phyloP scores from a whole-genome alignment of 2,113 vertebrate species.

The Gobius niger region DNA sequence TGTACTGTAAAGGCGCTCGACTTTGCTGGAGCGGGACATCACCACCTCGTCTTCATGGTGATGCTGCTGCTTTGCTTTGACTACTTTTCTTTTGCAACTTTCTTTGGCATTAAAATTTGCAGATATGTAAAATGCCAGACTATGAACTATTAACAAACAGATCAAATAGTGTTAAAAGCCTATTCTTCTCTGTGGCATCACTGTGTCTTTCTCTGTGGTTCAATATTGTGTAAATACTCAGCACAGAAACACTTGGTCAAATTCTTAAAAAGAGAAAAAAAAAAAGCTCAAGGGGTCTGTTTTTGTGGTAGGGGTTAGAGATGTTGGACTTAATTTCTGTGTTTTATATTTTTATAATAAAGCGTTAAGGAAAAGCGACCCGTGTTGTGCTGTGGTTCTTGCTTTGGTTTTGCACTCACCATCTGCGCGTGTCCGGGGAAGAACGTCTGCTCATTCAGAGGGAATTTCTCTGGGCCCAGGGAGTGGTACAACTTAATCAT shows the following conservation, averaged over 20 bases:
- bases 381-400: background rate
- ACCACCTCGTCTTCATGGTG: too few species aligned
- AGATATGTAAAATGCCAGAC: too few species aligned
- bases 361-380: conserved; percentile 74
- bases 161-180: background rate
- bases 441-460: conserved; percentile 93
- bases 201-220: conserved; percentile 65
- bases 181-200: conserved; percentile 41
- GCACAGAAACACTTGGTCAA: conserved; percentile 62
- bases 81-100: too few species aligned
- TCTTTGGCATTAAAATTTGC: too few species aligned
- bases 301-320: conserved; percentile 66
- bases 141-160: too few species aligned
- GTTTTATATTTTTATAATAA: conserved; percentile 89
- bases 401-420: conserved; percentile 80
- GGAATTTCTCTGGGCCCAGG: conserved; percentile 92
- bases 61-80: too few species aligned
- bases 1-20: too few species aligned
- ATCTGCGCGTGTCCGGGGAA: conserved; percentile 94
- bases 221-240: conserved; percentile 71
- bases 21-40: too few species aligned
- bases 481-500: conserved; percentile 94
- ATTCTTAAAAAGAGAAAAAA: conserved; percentile 28
- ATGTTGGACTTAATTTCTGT: conserved; percentile 81
- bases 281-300: conserved; percentile 21